These are phyloP conservation scores for Bemisia tabaci DNA, from an alignment of 1,140 invertebrate species.

Conservation along the genomic window DNA sequence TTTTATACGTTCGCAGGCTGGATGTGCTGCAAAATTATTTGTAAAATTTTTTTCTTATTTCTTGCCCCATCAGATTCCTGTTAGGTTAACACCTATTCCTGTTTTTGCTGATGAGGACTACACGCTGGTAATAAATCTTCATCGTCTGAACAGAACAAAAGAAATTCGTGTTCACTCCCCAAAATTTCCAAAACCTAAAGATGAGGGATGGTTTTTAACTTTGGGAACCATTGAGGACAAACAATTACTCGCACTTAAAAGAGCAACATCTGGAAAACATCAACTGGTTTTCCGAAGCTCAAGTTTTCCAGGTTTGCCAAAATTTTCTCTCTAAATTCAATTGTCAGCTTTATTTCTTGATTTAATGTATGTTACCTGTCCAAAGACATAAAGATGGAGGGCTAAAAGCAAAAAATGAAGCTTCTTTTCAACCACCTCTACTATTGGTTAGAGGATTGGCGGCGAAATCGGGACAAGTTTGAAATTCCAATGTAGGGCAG, in stretches of 20 bases:
- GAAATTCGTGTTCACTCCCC: constrained; percentile 56
- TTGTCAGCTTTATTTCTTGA: no score
- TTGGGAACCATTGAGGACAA: constrained; percentile 53
- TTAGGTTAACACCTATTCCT: constrained; percentile 32
- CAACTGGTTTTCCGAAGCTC: constrained; percentile 26
- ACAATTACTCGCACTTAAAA: constrained; percentile 79
- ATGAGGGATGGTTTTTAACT: constrained; percentile 89
- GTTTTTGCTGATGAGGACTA: constrained; percentile 58
- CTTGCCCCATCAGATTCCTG: constrained; percentile 18
- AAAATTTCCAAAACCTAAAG: constrained; percentile 80
- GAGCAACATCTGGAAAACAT: constrained; percentile 27
- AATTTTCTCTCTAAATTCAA: not conserved
- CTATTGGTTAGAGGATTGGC: no score
- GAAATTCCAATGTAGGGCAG: no score
- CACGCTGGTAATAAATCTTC: constrained; percentile 39
- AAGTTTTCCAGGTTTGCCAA: constrained; percentile 10
- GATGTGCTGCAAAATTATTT: no score
- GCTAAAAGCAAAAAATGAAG: no score
- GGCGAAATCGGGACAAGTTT: no score
- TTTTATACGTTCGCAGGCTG: no score
- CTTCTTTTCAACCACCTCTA: no score
- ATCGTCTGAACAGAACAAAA: constrained; percentile 31
- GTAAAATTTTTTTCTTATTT: no score
- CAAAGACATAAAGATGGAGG: no score
- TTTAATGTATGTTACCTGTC: no score